Conservation (phyloP, 2,797 vertebrate genomes). For the Pseudochaenichthys georgianus region DNA sequence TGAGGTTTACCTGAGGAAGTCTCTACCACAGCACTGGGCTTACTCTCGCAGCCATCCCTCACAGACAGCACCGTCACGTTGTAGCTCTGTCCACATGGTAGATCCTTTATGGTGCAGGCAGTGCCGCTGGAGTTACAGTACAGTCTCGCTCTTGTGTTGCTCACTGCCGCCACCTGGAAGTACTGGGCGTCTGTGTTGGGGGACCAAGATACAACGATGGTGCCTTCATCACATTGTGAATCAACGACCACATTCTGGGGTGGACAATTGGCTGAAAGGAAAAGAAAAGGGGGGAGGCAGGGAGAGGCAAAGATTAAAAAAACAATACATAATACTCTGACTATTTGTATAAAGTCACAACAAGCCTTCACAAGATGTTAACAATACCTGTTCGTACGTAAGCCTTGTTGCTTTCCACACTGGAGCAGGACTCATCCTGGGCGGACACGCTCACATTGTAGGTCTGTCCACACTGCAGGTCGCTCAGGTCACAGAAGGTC, state of each 20-base stretch:
- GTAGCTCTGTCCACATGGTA: slow-evolving; percentile 82
- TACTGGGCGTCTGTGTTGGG: slow-evolving; percentile 70
- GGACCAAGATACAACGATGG: slow-evolving; percentile 77
- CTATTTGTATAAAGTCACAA: not conserved
- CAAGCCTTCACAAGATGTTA: not conserved
- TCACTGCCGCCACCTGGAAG: slow-evolving; percentile 69
- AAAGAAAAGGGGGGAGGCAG: not conserved
- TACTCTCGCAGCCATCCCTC: slow-evolving; percentile 73
- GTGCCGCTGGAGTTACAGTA: slow-evolving; percentile 73
- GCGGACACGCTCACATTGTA: slow-evolving; percentile 79
- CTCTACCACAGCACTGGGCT: slow-evolving; percentile 45
- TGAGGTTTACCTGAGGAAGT: slow-evolving; percentile 77
- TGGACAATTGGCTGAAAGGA: slow-evolving; percentile 76
- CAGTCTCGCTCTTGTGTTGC: slow-evolving; percentile 39
- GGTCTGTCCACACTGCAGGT: slow-evolving; percentile 77
- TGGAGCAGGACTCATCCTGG: slow-evolving; percentile 70
- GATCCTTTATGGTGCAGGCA: slow-evolving; percentile 66
- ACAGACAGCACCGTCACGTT: slow-evolving; percentile 73
- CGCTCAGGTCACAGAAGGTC: slow-evolving; percentile 73
- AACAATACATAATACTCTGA: not conserved
- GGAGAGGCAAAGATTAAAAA: not conserved
- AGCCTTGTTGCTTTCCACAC: slow-evolving; percentile 52
- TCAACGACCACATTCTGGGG: slow-evolving; percentile 72
- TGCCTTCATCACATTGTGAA: slow-evolving; percentile 58
- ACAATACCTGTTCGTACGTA: slow-evolving; percentile 77